Percentiles rank a stretch among this genome's conserved stretches.
These are phyloP conservation scores for Capromys pilorides DNA, from an alignment of 2,797 vertebrate species.

Conservation along the genomic window DNA sequence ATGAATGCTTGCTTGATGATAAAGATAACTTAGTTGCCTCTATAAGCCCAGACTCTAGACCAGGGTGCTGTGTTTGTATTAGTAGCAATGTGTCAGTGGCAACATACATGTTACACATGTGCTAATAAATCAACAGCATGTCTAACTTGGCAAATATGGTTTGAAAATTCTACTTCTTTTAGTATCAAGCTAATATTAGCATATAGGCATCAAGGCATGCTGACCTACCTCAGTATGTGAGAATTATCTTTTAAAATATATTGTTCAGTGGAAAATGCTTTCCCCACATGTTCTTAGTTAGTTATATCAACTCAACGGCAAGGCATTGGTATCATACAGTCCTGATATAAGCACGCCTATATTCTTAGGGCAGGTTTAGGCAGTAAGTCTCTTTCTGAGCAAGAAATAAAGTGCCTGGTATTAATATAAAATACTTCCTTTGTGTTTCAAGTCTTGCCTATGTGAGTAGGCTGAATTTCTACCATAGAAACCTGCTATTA, in stretches of 20 bases:
- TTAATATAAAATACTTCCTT: constrained; percentile 20
- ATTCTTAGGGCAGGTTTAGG: neutral
- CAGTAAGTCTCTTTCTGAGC: neutral
- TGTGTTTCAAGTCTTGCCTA: constrained; percentile 14
- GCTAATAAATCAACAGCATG: neutral
- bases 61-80: neutral
- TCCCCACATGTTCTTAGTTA: constrained; percentile 2
- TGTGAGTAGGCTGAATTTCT: neutral
- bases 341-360: neutral
- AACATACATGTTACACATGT: neutral
- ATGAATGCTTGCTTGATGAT: neutral
- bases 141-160: neutral
- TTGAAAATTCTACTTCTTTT: constrained; percentile 39
- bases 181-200: neutral
- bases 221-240: neutral
- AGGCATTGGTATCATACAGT: neutral
- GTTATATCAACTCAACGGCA: neutral
- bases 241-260: neutral
- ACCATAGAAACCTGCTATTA: constrained; percentile 25
- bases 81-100: neutral
- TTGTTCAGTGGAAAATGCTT: constrained; percentile 31
- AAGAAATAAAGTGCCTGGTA: neutral
- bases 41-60: neutral
- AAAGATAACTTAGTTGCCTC: neutral
- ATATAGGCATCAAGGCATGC: neutral